These are phyloP conservation scores for Ligdia adustata DNA, from an alignment of 2,888 invertebrate genomes.

Conservation along the genomic window DNA sequence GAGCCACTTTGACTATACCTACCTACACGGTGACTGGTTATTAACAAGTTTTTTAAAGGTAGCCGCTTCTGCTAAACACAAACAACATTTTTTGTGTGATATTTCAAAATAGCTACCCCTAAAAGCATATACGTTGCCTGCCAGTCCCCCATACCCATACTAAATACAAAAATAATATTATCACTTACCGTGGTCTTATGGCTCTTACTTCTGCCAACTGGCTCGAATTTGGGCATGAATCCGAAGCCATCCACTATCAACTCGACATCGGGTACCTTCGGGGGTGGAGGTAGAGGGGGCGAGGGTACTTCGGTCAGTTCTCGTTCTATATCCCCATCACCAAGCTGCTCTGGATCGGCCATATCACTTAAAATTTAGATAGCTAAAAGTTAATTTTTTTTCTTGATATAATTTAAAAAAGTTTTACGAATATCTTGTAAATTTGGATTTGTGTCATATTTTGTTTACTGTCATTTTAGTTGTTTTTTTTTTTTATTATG, in stretches of 20 bases:
- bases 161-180: too few relatives aligned
- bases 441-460: constrained; percentile 8
- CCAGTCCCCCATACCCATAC: too few relatives aligned
- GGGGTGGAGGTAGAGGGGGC: constrained; percentile 40
- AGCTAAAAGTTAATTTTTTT: constrained; percentile 22
- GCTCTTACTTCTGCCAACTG: too few relatives aligned
- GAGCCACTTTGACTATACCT: too few relatives aligned
- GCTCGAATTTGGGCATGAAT: constrained; percentile 60
- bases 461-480: background rate
- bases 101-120: too few relatives aligned
- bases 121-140: too few relatives aligned
- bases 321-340: constrained; percentile 46
- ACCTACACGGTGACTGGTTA: too few relatives aligned
- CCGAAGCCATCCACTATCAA: constrained; percentile 79
- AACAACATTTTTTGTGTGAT: too few relatives aligned
- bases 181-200: too few relatives aligned
- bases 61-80: too few relatives aligned
- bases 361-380: constrained; percentile 53
- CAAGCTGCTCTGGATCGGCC: constrained; percentile 52
- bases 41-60: too few relatives aligned
- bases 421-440: constrained; percentile 4
- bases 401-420: constrained; percentile 4
- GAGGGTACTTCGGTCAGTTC: constrained; percentile 34
- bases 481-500: too few relatives aligned
- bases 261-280: constrained; percentile 65